Evolutionary conservation across 2,888 invertebrate genomes (phyloP).

Genomic region (Tipula unca): DNA sequence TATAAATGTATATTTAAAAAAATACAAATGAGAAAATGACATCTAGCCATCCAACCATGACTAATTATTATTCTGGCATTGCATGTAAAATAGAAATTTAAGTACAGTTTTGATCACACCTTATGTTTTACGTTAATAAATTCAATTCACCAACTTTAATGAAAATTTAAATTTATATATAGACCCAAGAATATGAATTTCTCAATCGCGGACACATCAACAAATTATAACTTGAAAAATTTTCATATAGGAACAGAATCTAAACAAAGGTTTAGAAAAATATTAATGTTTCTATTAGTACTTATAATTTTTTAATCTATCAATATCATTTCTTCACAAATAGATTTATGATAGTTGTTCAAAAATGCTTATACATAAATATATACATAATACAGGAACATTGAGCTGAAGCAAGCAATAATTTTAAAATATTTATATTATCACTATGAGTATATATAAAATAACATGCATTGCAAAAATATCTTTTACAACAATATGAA

Average conservation of each 20-base stretch:
- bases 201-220: not conserved
- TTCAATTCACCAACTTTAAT: not conserved
- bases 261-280: not conserved
- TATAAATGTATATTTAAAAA: not conserved
- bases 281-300: not conserved
- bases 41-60: not conserved
- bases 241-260: too few relatives aligned
- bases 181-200: not conserved
- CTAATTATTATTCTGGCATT: not conserved
- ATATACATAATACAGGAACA: not conserved
- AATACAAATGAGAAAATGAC: not conserved
- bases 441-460: not conserved
- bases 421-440: not conserved
- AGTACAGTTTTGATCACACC: not conserved
- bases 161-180: not conserved
- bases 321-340: not conserved
- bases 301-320: not conserved
- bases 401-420: conserved; percentile 16
- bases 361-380: not conserved
- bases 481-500: not conserved
- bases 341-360: not conserved
- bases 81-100: not conserved
- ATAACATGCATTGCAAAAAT: not conserved
- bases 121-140: not conserved
- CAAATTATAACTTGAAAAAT: not conserved